Evolutionary conservation across 2,888 invertebrate genomes (phyloP), one percentile per base, ranked within the genome.

Genomic region (Matsumyia berberina): DNA sequence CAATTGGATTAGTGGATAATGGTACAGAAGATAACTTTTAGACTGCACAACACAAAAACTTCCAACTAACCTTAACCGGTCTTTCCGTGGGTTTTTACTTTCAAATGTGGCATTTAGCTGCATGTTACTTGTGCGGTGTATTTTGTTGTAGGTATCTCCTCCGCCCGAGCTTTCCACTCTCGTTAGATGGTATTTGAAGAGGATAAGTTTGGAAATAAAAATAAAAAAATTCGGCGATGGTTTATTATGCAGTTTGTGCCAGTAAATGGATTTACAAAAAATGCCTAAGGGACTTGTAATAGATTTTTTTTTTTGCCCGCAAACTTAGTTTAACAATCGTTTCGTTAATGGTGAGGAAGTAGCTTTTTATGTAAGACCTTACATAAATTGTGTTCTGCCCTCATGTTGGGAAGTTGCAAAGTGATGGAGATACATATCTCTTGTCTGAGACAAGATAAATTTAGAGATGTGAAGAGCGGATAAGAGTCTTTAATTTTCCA

Each of bases 91-190:
- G 72, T 86, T 87, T 86, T 87, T 87, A 87, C 87, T 87, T 86
- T 87, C 86, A 86, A 87, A 86, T 80, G 83, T 82, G 87, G 87
- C 80, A 86, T 86, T 86, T 86, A 77, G 58, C 46, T 67, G 31
- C 70, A 70, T 67, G 79, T 57, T 76, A 46, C 42, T 67, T 64
- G 37, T 57, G 33, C 12, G 51, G 60, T 33, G 46, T 44, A 35
- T 24, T 1, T 35, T 17, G 6, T n/a, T 49, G 15, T 46, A 37
- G 6, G 3, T 24, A 24, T 24, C 44, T 42, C 44, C 46, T 35
- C 35, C 8, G 19, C 9, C 35, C 24, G 31, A 12, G 24, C 11
- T 31, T 42, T 46, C 17, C 33, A 46, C 29, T 66, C 29, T 66
- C 29, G 51, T 51, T 39, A 29, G 66, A 51, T 66, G 49, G 66